phyloP scores from a whole-genome alignment of 1,140 invertebrate species.

The Diuraphis noxia region DNA sequence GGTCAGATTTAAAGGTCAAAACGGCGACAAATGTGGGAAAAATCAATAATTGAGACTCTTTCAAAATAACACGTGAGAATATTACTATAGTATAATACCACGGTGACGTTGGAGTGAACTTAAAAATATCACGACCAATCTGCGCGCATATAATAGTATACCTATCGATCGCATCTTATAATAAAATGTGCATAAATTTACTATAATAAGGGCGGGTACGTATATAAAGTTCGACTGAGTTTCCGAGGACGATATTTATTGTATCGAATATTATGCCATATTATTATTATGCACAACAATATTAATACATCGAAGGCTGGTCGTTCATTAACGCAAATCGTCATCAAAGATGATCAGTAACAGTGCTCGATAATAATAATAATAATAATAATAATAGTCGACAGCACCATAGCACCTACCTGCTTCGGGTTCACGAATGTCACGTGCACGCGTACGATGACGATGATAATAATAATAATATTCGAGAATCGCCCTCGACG shows the following conservation, averaged over 20 bases:
- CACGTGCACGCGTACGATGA: not conserved
- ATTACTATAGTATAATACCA: not conserved
- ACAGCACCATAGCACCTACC: not conserved
- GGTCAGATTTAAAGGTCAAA: conserved; percentile 30
- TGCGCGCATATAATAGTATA: not conserved
- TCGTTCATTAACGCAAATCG: not conserved
- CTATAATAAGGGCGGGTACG: not conserved
- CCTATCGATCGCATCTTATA: not conserved
- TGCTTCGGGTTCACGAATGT: not conserved
- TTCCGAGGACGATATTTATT: not conserved
- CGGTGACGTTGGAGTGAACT: not conserved
- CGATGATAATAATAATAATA: not conserved
- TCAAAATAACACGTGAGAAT: not conserved
- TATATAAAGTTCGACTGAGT: not conserved
- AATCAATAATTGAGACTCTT: conserved; percentile 12
- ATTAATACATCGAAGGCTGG: not conserved
- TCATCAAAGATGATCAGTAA: not conserved
- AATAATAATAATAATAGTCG: not conserved
- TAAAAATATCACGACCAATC: not conserved
- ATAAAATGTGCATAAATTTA: not conserved
- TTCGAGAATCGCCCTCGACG: not conserved
- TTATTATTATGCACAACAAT: not conserved
- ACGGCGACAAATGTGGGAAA: not conserved
- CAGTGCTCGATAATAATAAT: not conserved
- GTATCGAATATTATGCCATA: not conserved